These are phyloP conservation scores for Erebia palarica DNA, from an alignment of 2,888 invertebrate genomes.

Conservation along the genomic window DNA sequence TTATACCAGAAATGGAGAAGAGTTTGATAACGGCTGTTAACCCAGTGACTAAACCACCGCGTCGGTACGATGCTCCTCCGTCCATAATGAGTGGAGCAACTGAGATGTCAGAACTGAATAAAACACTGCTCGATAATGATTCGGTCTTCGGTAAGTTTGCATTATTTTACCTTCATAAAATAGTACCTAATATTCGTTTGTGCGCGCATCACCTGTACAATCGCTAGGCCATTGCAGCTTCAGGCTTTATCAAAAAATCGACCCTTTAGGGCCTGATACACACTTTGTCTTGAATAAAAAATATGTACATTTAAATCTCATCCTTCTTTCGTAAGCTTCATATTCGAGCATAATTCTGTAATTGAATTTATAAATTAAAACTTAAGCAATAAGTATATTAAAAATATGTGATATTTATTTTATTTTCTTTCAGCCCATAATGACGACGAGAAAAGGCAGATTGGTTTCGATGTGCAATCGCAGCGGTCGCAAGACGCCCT, in stretches of 20 bases:
- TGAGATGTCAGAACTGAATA: constrained; percentile 91
- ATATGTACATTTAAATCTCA: too few relatives aligned
- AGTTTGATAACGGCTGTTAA: constrained; percentile 92
- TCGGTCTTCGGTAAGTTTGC: constrained; percentile 88
- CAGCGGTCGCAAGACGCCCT: constrained; percentile 81
- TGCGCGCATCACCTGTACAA: too few relatives aligned
- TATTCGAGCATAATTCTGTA: too few relatives aligned
- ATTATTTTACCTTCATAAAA: not conserved
- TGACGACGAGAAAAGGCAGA: constrained; percentile 87
- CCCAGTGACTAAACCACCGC: constrained; percentile 91
- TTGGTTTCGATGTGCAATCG: constrained; percentile 84
- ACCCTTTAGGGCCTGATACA: too few relatives aligned
- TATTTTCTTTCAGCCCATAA: constrained; percentile 75
- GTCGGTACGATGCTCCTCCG: constrained; percentile 88
- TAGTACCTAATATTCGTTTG: too few relatives aligned
- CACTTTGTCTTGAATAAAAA: too few relatives aligned
- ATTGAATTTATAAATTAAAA: too few relatives aligned
- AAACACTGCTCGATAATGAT: constrained; percentile 90
- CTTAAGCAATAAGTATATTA: not conserved
- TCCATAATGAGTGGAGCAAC: constrained; percentile 88
- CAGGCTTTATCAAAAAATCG: too few relatives aligned
- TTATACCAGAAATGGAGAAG: constrained; percentile 92
- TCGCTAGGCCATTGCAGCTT: too few relatives aligned
- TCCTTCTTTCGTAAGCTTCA: too few relatives aligned
- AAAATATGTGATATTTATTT: not conserved